Evolutionary conservation across 1,140 invertebrate genomes (phyloP).

Genomic region (Drosophila athabasca): DNA sequence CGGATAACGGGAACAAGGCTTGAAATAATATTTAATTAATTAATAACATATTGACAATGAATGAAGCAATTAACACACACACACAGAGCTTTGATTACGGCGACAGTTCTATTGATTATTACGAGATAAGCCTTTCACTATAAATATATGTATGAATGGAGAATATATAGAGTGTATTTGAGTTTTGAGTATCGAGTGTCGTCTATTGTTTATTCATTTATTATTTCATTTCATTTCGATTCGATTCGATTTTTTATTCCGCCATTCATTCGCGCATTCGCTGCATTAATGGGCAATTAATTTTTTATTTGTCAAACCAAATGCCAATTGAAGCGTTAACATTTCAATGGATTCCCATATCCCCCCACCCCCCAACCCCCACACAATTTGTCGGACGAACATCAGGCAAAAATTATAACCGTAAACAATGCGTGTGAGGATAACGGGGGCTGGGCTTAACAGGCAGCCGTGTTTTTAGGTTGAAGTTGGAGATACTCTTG

Average conservation of each 20-base stretch:
- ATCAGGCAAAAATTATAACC: constrained; percentile 34
- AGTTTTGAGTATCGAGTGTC: background rate
- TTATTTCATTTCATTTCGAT: constrained; percentile 31
- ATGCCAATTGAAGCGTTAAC: constrained; percentile 74
- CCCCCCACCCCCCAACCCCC: no score
- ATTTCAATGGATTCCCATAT: constrained; percentile 61
- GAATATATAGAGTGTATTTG: constrained; percentile 16
- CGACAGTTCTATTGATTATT: constrained; percentile 44
- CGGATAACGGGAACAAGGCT: constrained; percentile 6
- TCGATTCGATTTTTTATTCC: constrained; percentile 29
- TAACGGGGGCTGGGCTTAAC: background rate
- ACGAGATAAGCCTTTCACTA: constrained; percentile 37
- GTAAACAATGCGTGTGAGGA: constrained; percentile 52
- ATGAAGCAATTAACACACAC: constrained; percentile 73
- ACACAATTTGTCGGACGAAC: constrained; percentile 14
- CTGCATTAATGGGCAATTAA: constrained; percentile 77
- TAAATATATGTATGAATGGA: no score
- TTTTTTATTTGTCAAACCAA: constrained; percentile 59
- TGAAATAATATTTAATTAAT: constrained; percentile 71
- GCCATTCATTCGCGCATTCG: constrained; percentile 16
- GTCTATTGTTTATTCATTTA: constrained; percentile 20
- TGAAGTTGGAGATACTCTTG: no score
- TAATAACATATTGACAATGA: constrained; percentile 71
- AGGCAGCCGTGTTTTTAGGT: no score
- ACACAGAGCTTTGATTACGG: constrained; percentile 67